A percentile compares a stretch with the other conserved stretches of the same genome.
phyloP scores from a whole-genome alignment of 2,888 invertebrate species.

The Pemphredon lugubris region DNA sequence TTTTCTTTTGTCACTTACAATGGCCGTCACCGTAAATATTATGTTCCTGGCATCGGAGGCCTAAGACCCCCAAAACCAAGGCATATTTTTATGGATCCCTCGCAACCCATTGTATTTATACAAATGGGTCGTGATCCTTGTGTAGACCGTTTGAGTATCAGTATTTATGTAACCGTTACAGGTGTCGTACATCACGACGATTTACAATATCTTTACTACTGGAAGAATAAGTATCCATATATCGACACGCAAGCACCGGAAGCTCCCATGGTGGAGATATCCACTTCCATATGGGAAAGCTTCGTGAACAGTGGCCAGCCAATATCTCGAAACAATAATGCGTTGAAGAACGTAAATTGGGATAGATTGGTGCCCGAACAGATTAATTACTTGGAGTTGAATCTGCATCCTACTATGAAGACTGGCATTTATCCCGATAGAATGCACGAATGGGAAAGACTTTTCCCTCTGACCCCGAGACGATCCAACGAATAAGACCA shows the following conservation, averaged over 20 bases:
- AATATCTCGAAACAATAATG: slow-evolving; percentile 74
- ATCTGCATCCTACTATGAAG: slow-evolving; percentile 76
- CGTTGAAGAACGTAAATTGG: slow-evolving; percentile 74
- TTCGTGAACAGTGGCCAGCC: slow-evolving; percentile 82
- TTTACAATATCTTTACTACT: slow-evolving; percentile 82
- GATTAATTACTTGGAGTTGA: slow-evolving; percentile 80
- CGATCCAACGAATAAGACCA: no score
- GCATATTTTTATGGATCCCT: no score
- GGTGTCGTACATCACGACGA: slow-evolving; percentile 83
- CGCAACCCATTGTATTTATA: no score
- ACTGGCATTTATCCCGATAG: slow-evolving; percentile 79
- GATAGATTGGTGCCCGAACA: slow-evolving; percentile 74
- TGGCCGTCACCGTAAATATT: no score
- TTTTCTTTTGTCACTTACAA: no score
- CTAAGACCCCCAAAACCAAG: no score
- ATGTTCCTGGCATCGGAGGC: no score
- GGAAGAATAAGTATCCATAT: slow-evolving; percentile 75
- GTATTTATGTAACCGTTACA: slow-evolving; percentile 54
- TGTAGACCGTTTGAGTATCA: no score
- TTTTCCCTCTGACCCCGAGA: slow-evolving; percentile 75
- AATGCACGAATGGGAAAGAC: slow-evolving; percentile 79
- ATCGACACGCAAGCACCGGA: slow-evolving; percentile 81
- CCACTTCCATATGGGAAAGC: slow-evolving; percentile 80
- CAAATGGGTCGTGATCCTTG: no score
- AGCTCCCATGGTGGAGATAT: slow-evolving; percentile 78